Evolutionary conservation across 2,797 vertebrate species (phyloP).

Genomic region (Myotis daubentonii): DNA sequence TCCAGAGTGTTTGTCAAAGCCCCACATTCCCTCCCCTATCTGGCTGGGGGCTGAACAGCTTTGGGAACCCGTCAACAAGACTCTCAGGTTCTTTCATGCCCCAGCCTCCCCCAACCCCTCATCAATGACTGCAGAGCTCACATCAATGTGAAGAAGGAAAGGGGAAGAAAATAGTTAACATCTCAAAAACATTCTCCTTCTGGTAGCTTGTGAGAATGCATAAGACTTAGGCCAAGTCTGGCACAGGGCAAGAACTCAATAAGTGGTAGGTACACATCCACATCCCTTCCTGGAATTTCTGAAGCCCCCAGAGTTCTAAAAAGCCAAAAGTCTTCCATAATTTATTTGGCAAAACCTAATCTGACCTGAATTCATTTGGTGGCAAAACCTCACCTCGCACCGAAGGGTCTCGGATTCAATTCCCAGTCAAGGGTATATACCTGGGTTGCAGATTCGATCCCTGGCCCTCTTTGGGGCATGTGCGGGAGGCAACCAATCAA

Average conservation of each 20-base stretch:
- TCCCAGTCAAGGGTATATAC: too few relatives aligned
- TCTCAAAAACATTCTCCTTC: background rate
- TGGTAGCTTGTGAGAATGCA: background rate
- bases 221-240: background rate
- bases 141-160: background rate
- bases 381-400: background rate
- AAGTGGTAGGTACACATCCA: background rate
- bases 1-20: background rate
- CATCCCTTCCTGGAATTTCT: constrained; percentile 15
- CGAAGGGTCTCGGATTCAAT: background rate
- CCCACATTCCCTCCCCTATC: background rate
- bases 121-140: background rate
- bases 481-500: background rate
- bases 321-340: background rate
- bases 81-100: background rate
- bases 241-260: background rate
- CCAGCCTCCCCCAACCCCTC: background rate
- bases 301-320: background rate
- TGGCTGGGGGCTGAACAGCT: background rate
- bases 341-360: constrained; percentile 43
- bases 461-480: background rate
- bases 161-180: background rate
- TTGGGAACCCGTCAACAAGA: background rate
- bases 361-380: background rate
- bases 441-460: too few relatives aligned